phyloP scores from a whole-genome alignment of 2,888 invertebrate genomes.

The Dermolepida albohirtum region DNA sequence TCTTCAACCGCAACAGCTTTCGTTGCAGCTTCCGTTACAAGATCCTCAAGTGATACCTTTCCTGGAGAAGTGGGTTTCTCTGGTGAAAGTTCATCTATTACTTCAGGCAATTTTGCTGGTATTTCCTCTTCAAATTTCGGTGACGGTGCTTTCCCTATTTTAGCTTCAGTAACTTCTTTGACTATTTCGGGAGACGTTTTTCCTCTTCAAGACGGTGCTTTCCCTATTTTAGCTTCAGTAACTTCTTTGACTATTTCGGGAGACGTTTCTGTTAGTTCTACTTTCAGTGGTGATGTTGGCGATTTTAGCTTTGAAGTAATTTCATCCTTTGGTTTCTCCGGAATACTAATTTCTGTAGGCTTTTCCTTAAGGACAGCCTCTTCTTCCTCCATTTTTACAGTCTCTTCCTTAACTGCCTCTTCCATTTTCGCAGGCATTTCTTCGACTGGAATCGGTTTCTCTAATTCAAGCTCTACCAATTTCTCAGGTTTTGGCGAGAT shows the following conservation, averaged over 20 bases:
- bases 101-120: constrained; percentile 6
- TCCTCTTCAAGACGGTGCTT: too few relatives aligned
- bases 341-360: too few relatives aligned
- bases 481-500: constrained; percentile 1
- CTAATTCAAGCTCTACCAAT: neutral
- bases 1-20: neutral
- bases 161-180: constrained; percentile 41
- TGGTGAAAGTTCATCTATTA: neutral
- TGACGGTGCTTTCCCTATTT: neutral
- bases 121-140: constrained; percentile 9
- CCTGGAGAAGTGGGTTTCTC: neutral
- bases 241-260: constrained; percentile 11
- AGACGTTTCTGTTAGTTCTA: constrained; percentile 5
- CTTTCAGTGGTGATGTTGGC: too few relatives aligned
- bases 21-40: too few relatives aligned
- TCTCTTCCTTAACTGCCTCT: too few relatives aligned
- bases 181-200: constrained; percentile 9
- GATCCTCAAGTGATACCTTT: too few relatives aligned
- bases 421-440: neutral
- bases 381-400: too few relatives aligned
- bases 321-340: too few relatives aligned
- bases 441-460: neutral
- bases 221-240: constrained; percentile 43
- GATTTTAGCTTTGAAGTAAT: too few relatives aligned
- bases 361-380: too few relatives aligned